Conservation (phyloP, 2,888 invertebrate genomes). For the Tholera decimalis region DNA sequence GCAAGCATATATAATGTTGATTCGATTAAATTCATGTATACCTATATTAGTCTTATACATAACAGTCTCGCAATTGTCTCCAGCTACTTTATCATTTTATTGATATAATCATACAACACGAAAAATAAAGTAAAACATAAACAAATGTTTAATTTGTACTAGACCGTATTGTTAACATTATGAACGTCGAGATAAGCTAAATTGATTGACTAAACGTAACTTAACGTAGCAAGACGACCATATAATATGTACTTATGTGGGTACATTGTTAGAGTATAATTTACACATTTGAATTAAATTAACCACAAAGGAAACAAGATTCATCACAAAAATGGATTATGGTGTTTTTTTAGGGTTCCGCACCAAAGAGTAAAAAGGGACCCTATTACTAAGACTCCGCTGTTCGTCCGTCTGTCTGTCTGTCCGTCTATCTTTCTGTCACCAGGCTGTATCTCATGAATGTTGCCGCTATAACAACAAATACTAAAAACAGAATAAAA, state of each 20-base stretch:
- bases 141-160: conserved; percentile 27
- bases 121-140: conserved; percentile 45
- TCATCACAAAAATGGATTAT: background rate
- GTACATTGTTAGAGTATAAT: background rate
- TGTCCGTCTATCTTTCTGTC: too few species aligned
- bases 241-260: too few species aligned
- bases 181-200: conserved; percentile 5
- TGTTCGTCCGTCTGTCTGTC: too few species aligned
- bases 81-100: conserved; percentile 1
- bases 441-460: too few species aligned
- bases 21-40: background rate
- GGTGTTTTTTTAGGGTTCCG: background rate
- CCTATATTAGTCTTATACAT: background rate
- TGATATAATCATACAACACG: conserved; percentile 11
- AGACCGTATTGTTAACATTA: conserved; percentile 17
- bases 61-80: background rate
- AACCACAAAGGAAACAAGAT: background rate
- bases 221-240: conserved; percentile 3
- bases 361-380: too few species aligned
- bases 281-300: background rate
- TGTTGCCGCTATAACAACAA: too few species aligned
- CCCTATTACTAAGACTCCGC: too few species aligned
- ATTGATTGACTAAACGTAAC: conserved; percentile 22
- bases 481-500: too few species aligned
- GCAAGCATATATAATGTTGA: background rate